These are phyloP conservation scores for Drosophila eugracilis DNA, from an alignment of 1,140 invertebrate genomes.

Conservation along the genomic window DNA sequence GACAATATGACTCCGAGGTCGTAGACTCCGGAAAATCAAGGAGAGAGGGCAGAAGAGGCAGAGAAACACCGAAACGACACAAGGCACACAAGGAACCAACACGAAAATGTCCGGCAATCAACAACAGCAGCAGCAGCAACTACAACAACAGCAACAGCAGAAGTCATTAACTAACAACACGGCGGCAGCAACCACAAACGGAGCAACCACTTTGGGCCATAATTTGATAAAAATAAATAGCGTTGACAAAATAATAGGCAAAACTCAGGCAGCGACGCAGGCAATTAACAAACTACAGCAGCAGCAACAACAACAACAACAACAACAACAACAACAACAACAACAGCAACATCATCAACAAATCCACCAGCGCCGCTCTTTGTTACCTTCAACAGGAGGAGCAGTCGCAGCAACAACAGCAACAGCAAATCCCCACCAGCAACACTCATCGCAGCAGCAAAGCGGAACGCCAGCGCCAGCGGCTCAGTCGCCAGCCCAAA, in stretches of 20 bases:
- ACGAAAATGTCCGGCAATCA: constrained; percentile 79
- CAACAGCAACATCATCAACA: constrained; percentile 52
- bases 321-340: constrained; percentile 56
- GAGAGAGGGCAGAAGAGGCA: constrained; percentile 10
- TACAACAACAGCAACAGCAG: constrained; percentile 37
- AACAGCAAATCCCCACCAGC: constrained; percentile 37
- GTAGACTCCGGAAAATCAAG: constrained; percentile 49
- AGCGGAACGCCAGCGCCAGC: constrained; percentile 61
- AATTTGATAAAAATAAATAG: constrained; percentile 79
- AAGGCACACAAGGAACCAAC: constrained; percentile 70
- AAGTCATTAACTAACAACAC: constrained; percentile 32
- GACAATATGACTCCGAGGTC: constrained; percentile 59
- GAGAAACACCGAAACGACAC: constrained; percentile 41
- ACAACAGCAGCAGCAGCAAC: constrained; percentile 65
- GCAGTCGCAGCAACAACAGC: constrained; percentile 45
- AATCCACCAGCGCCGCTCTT: constrained; percentile 63
- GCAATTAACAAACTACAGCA: constrained; percentile 76
- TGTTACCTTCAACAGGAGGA: constrained; percentile 59
- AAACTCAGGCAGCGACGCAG: constrained; percentile 50
- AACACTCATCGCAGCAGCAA: constrained; percentile 57
- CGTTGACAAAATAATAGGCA: constrained; percentile 75
- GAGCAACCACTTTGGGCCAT: constrained; percentile 62
- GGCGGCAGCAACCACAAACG: constrained; percentile 46
- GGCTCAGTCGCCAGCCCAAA: constrained; percentile 41
- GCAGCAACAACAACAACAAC: constrained; percentile 47